phyloP scores from a whole-genome alignment of 2,797 vertebrate species.

The Capromys pilorides region DNA sequence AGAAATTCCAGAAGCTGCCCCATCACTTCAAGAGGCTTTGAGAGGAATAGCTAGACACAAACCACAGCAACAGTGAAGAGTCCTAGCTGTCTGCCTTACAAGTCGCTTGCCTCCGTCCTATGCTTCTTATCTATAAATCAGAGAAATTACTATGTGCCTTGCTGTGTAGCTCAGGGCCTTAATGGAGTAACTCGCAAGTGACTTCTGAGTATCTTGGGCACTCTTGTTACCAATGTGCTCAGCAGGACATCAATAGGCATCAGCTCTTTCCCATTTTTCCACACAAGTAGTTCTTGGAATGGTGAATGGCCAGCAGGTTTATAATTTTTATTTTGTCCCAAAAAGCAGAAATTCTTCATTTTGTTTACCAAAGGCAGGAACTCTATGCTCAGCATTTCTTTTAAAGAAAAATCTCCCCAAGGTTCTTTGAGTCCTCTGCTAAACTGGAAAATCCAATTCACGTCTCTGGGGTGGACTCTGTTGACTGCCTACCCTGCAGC shows the following conservation, averaged over 20 bases:
- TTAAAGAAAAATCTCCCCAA: background rate
- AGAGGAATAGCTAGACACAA: too few relatives aligned
- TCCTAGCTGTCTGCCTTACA: background rate
- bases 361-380: constrained; percentile 50
- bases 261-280: background rate
- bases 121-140: background rate
- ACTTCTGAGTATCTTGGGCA: background rate
- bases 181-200: fast-evolving
- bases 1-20: too few relatives aligned
- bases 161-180: background rate
- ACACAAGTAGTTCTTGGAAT: background rate
- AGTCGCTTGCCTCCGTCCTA: background rate
- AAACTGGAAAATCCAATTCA: constrained; percentile 48
- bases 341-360: constrained; percentile 50
- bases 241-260: background rate
- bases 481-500: background rate
- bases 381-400: constrained; percentile 12
- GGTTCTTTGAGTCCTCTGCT: background rate
- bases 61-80: background rate
- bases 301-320: constrained; percentile 12
- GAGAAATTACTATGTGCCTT: background rate
- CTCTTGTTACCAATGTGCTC: background rate
- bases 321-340: constrained; percentile 48
- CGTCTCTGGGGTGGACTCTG: background rate
- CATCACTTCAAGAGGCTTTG: too few relatives aligned